Base-by-base conservation (phyloP, 1,140 invertebrate species). In the Chionoecetes opilio region DNA sequence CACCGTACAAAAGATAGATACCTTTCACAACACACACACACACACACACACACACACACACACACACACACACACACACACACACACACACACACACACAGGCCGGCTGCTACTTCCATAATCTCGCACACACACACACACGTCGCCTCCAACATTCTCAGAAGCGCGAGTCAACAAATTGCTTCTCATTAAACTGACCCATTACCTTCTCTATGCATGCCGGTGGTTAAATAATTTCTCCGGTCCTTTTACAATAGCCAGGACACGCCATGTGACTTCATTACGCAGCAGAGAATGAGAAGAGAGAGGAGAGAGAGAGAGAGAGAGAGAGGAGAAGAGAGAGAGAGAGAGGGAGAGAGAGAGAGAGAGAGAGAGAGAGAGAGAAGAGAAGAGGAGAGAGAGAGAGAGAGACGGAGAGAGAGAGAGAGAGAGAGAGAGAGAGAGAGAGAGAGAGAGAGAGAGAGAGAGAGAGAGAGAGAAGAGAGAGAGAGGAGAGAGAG, bases 351-450 rank as follows among this genome's bases (percentile, higher is more conserved):
- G 41, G 32, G 89, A 46, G 37, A 34, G 38, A 37, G 91, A 92
- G 29, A n/a, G 75, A 92, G 91, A 32, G 35, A 84, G 63, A 38
- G 91, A 38, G 75, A n/a, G 91, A 37, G 91, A 32, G 35, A 38
- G 91, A 37, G 63, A 41, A 29, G 38, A 37, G 31, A 37, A 0
- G 32, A 35, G n/a, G n/a, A 82, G 75, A 46, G 0, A 0, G 34
- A 85, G 91, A 21, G 6, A 32, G 82, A 29, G 34, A 46, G 11
- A 84, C 11, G 29, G 46, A 84, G 34, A 26, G 75, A 82, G 9
- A 93, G 82, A 34, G 63, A 92, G 35, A 92, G 31, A 46, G 41
- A 46, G 41, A 46, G 41, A 46, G 53, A 75, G 53, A 34, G 53
- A 75, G 34, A 8, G 32, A 32, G 32, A 35, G 21, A 75, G 29